phyloP scores from a whole-genome alignment of 2,888 invertebrate genomes.

The Leptopilina myrica region DNA sequence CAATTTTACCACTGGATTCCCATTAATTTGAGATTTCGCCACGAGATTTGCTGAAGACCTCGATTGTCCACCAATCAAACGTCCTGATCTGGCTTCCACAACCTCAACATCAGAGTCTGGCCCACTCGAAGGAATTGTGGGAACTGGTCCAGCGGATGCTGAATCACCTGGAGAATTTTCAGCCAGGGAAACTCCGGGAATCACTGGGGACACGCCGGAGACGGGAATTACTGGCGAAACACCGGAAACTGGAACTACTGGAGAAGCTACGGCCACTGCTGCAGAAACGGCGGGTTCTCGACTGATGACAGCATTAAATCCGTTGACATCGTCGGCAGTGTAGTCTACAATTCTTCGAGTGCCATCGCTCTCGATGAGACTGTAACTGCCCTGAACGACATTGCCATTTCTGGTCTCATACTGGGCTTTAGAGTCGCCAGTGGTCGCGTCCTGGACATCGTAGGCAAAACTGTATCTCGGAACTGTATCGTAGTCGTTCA shows the following conservation, averaged over 20 bases:
- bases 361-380: conserved; percentile 67
- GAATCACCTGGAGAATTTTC: background rate
- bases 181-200: background rate
- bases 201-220: background rate
- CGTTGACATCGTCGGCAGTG: conserved; percentile 68
- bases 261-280: background rate
- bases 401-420: conserved; percentile 65
- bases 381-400: conserved; percentile 67
- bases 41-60: background rate
- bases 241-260: conserved; percentile 33
- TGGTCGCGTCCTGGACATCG: conserved; percentile 68
- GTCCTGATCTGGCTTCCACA: conserved; percentile 68
- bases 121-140: conserved; percentile 62
- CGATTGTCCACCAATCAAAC: conserved; percentile 48
- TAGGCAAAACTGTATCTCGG: conserved; percentile 62
- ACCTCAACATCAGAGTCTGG: conserved; percentile 74
- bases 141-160: conserved; percentile 51
- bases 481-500: conserved; percentile 56
- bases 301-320: conserved; percentile 72
- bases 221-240: conserved; percentile 2
- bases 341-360: conserved; percentile 66
- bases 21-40: background rate
- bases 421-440: conserved; percentile 71
- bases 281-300: conserved; percentile 62
- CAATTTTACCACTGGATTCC: conserved; percentile 25